Conservation (phyloP, 2,797 vertebrate genomes). For the Hozukius guyotensis region DNA sequence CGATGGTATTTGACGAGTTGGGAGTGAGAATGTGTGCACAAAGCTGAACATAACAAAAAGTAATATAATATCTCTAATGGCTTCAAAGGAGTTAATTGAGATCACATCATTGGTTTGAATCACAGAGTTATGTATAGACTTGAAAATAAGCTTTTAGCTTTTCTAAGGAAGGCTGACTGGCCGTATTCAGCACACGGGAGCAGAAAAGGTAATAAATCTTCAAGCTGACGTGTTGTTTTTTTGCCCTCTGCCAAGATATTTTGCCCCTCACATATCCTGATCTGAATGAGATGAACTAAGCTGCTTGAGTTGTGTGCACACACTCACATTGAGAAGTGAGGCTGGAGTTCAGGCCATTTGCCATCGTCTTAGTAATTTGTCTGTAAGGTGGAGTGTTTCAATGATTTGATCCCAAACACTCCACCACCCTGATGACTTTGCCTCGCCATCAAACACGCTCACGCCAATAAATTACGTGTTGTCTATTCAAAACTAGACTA, state of each 20-base stretch:
- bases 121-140: not conserved
- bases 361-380: conserved; percentile 27
- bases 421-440: conserved; percentile 1
- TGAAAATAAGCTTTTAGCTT: not conserved
- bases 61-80: not conserved
- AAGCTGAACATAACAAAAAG: not conserved
- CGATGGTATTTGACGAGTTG: too few relatives aligned
- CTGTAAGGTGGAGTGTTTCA: conserved; percentile 28
- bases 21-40: too few relatives aligned
- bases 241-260: not conserved
- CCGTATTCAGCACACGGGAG: not conserved
- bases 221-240: conserved; percentile 10
- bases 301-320: not conserved
- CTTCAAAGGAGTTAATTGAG: too few relatives aligned
- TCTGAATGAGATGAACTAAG: conserved; percentile 25
- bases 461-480: not conserved
- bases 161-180: not conserved
- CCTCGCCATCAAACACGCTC: not conserved
- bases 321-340: not conserved
- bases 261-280: conserved; percentile 7
- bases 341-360: conserved; percentile 17
- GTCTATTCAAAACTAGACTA: too few relatives aligned
- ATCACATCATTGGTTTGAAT: not conserved
- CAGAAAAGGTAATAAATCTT: not conserved
- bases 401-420: conserved; percentile 37